Evolutionary conservation across 2,888 invertebrate genomes (phyloP), one percentile per base, ranked within the genome.

Genomic region (Cephus pygmeus): DNA sequence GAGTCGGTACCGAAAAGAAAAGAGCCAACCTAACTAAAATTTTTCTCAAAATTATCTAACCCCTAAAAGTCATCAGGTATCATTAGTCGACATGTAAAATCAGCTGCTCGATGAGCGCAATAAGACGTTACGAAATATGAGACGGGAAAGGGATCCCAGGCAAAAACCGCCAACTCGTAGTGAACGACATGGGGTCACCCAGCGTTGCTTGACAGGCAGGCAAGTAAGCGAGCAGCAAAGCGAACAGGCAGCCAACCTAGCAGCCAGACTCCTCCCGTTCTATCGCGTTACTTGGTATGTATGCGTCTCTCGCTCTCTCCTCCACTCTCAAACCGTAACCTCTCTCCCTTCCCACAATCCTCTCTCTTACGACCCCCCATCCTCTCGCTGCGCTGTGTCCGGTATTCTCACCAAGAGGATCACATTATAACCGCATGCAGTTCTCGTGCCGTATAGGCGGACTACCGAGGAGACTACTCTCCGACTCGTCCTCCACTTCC

Each of bases 381-480:
- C 40, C 40, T 40, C 15, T 40, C 40, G 15, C 40, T 15, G 6
- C 40, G 15, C 40, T 69, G 69, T 33, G 69, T 33, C 31, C 69
- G 69, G 69, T 69, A 69, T 69, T 69, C 69, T 69, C 69, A 69
- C 69, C 69, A 33, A 40, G 69, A 33, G 69, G 69, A 69, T 69
- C 69, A 69, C 69, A 69, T 69, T 69, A 69, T 69, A 69, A 69
- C 69, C 69, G 69, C 69, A 69, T 69, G 69, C 69, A 69, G 69
- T 33, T 69, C 69, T 69, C 69, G 31, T 69, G 31, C 69, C 33
- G 40, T 40, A 40, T 40, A 40, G 40, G 40, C 40, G 40, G 40
- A 40, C 40, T 40, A 40, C 40, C 40, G 15, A 33, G 33, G 6
- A 33, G 33, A 33, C 69, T 30, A 69, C 30, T 69, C 69, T 40